These are phyloP conservation scores for Mormyrus iriodes DNA, from an alignment of 2,113 vertebrate genomes.

Conservation along the genomic window DNA sequence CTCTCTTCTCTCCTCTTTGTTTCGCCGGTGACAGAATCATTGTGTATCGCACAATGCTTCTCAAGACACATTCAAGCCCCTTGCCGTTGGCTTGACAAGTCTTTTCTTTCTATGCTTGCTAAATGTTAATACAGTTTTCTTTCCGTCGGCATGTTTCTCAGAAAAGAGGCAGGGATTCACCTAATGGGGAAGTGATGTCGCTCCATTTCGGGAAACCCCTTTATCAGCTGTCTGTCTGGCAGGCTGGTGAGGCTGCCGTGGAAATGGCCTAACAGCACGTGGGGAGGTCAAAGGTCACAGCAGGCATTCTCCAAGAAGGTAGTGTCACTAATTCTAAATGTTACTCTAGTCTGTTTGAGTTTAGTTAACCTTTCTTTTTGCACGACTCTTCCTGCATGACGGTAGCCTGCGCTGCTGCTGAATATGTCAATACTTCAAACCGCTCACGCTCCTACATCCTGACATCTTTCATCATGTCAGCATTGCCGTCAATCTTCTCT, in stretches of 20 bases:
- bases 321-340: neutral
- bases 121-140: neutral
- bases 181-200: neutral
- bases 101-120: neutral
- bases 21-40: neutral
- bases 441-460: neutral
- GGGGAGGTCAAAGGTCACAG: neutral
- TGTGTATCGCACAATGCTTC: conserved; percentile 1
- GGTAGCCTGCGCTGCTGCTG: neutral
- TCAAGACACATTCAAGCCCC: neutral
- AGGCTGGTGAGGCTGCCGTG: neutral
- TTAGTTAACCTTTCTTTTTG: neutral
- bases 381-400: conserved; percentile 14
- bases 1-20: neutral
- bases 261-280: neutral
- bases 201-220: neutral
- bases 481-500: neutral
- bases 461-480: conserved; percentile 3
- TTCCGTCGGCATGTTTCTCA: neutral
- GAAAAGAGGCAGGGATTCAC: neutral
- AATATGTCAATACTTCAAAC: neutral
- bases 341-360: neutral
- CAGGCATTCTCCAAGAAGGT: neutral
- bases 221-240: neutral
- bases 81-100: neutral